Base-by-base conservation (phyloP, 2,113 vertebrate species). In the Anthoscopus minutus region DNA sequence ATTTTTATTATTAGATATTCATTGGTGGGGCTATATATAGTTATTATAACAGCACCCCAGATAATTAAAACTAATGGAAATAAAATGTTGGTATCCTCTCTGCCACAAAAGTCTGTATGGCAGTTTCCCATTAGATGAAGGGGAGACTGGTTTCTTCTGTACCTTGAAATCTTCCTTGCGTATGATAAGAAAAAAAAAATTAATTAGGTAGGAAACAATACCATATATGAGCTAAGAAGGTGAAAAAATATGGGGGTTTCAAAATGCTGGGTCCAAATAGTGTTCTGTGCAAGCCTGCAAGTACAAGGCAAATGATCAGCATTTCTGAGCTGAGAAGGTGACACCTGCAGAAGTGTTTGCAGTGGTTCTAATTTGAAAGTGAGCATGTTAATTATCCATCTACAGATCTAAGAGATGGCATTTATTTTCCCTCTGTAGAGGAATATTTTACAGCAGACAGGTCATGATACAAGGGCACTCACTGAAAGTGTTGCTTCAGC, bases 11-110 rank as follows among this genome's bases (percentile, higher is more conserved):
- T 56, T 56, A 21, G 48, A 31, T 74, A 82, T 71, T 81, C 70
- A 87, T 89, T 65, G 51, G 0, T 78, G 23, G 25, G 33, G 18
- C 51, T 92, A 11, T 61, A 28, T 47, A 30, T 28, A 88, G 21
- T 48, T 45, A 58, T 33, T 76, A 14, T 45, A 88, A 60, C 12
- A 14, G 13, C 60, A 65, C 40, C 25, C 27, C 53, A 60, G 71
- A 27, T 64, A 71, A 85, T 82, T 2, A 53, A 37, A 86, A 70
- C 31, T 42, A 37, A 57, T 61, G 87, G 45, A 64, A 77, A 77
- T 89, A 79, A 83, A 92, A 95, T 48, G 11, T 11, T 91, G 79
- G 22, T 80, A 37, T 74, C 20, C 15, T 95, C 40, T 71, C 50
- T 92, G 33, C 38, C 25, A 48, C 67, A 87, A 53, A 89, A 88